Base-by-base conservation (phyloP, 1,140 invertebrate genomes). In the Harpegnathos saltator region DNA sequence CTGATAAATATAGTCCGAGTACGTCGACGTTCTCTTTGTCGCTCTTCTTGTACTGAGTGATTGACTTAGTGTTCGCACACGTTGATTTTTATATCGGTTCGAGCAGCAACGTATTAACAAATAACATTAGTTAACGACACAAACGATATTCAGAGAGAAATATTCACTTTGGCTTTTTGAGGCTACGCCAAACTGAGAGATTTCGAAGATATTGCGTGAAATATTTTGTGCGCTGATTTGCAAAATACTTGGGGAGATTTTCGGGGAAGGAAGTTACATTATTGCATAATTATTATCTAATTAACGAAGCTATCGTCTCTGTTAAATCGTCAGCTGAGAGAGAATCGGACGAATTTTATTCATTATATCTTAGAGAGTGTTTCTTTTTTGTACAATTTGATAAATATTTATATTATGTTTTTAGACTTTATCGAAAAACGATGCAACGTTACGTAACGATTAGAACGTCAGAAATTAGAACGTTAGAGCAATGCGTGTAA, bases 321-420 rank as follows among this genome's bases (percentile, higher is more conserved):
- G 50, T 52, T 50, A 77, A 78, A 69, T 78, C 63, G 33, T 78
- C 75, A 78, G 63, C 63, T 58, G 63, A 58, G 50, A 44, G 50
- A 69, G 29, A 61, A 48, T 56, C 38, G 66, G 22, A 77, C 29
- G 12, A 68, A 77, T 78, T 69, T 44, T 58, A 78, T 69, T 69
- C 56, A 56, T 56, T 12, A 50, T 77, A 66, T 58, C 44, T 44
- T 44, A 7, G 38, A 11, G 33, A 38, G 11, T 78, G 33, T 56
- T 78, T 38, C 22, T 38, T 58, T 78, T 78, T 56, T 15, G 22
- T 65, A 38, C 26, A 56, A 78, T 78, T 78, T 54, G 29, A 66
- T n/a, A 19, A 12, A 58, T 26, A 11, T 44, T 44, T 44, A 9
- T 4, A 11, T n/a, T 78, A 24, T 65, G 5, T 38, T 17, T 71